Conservation (phyloP, 2,797 vertebrate species). For the Catostomus latipinnis region DNA sequence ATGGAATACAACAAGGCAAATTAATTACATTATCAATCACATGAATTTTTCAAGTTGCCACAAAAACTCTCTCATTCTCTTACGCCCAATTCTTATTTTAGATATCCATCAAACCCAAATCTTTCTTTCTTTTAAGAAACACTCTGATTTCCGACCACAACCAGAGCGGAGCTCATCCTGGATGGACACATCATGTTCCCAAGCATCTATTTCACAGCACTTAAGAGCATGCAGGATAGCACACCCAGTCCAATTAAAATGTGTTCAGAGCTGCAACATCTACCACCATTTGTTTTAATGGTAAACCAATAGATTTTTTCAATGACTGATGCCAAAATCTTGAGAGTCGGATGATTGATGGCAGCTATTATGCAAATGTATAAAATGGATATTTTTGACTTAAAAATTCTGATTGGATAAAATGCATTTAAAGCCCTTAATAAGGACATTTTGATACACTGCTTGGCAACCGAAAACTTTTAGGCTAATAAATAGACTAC, state of each 20-base stretch:
- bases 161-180: background rate
- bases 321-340: too few relatives aligned
- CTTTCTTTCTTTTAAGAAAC: background rate
- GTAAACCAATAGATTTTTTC: too few relatives aligned
- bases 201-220: background rate
- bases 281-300: too few relatives aligned
- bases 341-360: too few relatives aligned
- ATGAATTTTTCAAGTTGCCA: slow-evolving; percentile 10
- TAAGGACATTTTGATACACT: too few relatives aligned
- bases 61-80: background rate
- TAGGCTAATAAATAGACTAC: too few relatives aligned
- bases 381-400: too few relatives aligned
- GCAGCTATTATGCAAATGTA: too few relatives aligned
- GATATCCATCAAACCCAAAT: background rate
- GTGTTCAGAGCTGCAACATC: background rate
- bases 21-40: slow-evolving; percentile 43
- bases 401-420: too few relatives aligned
- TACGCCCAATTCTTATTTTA: background rate
- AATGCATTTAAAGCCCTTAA: too few relatives aligned
- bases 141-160: background rate
- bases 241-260: background rate
- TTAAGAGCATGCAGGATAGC: background rate
- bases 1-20: slow-evolving; percentile 40
- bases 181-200: background rate
- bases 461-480: too few relatives aligned